These are phyloP conservation scores for Tiliqua scincoides DNA, from an alignment of 2,113 vertebrate genomes.

Conservation along the genomic window DNA sequence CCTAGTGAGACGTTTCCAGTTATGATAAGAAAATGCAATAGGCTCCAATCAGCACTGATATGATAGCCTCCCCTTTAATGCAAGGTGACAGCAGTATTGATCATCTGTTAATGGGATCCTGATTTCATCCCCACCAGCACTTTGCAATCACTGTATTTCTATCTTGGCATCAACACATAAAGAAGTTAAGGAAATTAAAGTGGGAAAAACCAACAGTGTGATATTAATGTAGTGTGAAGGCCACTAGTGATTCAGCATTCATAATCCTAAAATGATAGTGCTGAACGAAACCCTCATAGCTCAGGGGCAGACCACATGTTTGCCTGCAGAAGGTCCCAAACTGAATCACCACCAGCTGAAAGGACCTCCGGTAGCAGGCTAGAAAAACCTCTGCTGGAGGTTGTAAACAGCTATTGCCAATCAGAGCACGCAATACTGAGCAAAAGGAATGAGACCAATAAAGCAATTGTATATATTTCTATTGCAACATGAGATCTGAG, in stretches of 20 bases:
- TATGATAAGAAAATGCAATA: neutral
- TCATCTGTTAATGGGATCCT: neutral
- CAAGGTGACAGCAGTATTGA: conserved; percentile 11
- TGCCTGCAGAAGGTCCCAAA: no score
- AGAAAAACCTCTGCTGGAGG: no score
- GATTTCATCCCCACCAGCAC: neutral
- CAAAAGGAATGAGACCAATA: no score
- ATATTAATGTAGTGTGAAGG: conserved; percentile 2
- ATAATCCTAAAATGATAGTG: neutral
- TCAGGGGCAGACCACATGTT: no score
- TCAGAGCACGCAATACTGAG: no score
- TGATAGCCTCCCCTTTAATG: neutral
- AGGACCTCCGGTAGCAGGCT: no score
- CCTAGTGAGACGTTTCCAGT: neutral
- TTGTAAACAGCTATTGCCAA: no score
- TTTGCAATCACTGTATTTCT: neutral
- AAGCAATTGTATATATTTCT: no score
- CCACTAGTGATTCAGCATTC: neutral
- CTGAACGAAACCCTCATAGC: neutral
- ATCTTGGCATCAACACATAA: neutral
- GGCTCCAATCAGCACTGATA: neutral
- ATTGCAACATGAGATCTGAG: no score
- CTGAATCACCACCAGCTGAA: no score
- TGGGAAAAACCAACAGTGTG: neutral
- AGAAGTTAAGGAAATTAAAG: neutral